Evolutionary conservation across 2,888 invertebrate species (phyloP).

Genomic region (Megastigmus dorsalis): DNA sequence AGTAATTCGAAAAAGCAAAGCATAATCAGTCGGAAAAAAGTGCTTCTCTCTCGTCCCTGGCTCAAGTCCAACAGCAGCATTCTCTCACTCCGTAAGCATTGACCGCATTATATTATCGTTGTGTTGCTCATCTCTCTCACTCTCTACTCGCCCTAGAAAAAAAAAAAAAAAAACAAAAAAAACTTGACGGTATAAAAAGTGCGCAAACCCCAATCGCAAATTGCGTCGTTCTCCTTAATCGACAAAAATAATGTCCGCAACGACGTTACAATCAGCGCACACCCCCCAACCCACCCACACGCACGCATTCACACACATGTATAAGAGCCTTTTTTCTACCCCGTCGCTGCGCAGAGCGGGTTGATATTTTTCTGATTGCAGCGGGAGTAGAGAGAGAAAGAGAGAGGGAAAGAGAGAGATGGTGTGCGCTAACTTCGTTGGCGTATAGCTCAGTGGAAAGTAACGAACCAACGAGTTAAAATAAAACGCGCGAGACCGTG

Average conservation of each 20-base stretch:
- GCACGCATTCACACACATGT: too few relatives aligned
- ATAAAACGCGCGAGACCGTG: background rate
- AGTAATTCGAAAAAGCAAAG: too few relatives aligned
- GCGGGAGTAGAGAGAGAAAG: too few relatives aligned
- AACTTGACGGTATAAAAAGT: too few relatives aligned
- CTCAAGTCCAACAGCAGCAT: slow-evolving; percentile 11
- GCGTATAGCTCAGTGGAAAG: background rate
- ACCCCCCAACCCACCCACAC: too few relatives aligned
- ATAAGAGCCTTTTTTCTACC: too few relatives aligned
- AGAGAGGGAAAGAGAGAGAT: too few relatives aligned
- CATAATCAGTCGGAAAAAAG: slow-evolving; percentile 11
- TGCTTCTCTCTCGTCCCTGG: background rate
- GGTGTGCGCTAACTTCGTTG: background rate
- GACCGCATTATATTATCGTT: background rate
- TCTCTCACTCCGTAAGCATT: too few relatives aligned
- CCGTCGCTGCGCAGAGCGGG: too few relatives aligned
- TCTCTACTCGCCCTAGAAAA: background rate
- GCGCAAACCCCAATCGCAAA: background rate
- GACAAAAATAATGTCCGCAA: background rate
- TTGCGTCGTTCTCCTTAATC: background rate
- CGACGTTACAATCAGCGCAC: background rate
- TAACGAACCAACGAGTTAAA: slow-evolving; percentile 10
- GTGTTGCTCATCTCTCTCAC: too few relatives aligned
- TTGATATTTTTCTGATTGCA: slow-evolving; percentile 42
- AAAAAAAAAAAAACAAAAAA: background rate